These are phyloP conservation scores for Apogon hyalosoma DNA, from an alignment of 2,797 vertebrate species.

Conservation along the genomic window DNA sequence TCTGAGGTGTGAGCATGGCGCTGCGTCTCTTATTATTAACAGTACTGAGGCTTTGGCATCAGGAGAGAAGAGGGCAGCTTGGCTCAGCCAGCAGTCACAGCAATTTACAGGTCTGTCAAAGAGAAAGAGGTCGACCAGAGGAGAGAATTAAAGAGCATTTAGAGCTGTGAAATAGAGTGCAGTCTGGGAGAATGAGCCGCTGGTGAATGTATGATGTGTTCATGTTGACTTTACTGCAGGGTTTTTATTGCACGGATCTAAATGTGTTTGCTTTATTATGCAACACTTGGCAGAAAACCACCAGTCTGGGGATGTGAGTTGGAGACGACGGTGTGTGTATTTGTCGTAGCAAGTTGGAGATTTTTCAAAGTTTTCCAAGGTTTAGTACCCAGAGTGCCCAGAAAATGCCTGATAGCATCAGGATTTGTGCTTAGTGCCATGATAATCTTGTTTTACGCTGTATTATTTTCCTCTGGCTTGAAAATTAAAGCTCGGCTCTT, in stretches of 20 bases:
- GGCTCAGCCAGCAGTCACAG: constrained; percentile 64
- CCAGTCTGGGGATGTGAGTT: constrained; percentile 33
- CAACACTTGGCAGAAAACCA: constrained; percentile 48
- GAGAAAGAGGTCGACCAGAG: constrained; percentile 63
- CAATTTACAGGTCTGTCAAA: constrained; percentile 68
- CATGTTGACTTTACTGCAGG: constrained; percentile 61
- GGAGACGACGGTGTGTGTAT: constrained; percentile 29
- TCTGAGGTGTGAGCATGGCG: constrained; percentile 59
- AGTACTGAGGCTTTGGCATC: constrained; percentile 58
- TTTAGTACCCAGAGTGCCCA: constrained; percentile 36
- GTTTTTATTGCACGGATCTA: constrained; percentile 51
- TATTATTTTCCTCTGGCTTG: constrained; percentile 46
- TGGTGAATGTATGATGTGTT: constrained; percentile 54
- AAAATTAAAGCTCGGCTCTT: constrained; percentile 38
- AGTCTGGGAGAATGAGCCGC: constrained; percentile 42
- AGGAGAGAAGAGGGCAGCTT: constrained; percentile 53
- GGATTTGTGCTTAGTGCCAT: constrained; percentile 50
- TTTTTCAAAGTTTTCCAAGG: constrained; percentile 30
- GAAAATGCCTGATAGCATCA: constrained; percentile 52
- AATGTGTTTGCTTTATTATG: constrained; percentile 64
- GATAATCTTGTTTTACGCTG: constrained; percentile 61
- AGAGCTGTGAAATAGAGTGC: constrained; percentile 59
- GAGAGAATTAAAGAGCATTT: constrained; percentile 69
- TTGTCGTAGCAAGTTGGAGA: constrained; percentile 30
- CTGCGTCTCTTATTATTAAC: constrained; percentile 67